These are phyloP conservation scores for Triplophysa rosa DNA, from an alignment of 2,113 vertebrate species.

Conservation along the genomic window DNA sequence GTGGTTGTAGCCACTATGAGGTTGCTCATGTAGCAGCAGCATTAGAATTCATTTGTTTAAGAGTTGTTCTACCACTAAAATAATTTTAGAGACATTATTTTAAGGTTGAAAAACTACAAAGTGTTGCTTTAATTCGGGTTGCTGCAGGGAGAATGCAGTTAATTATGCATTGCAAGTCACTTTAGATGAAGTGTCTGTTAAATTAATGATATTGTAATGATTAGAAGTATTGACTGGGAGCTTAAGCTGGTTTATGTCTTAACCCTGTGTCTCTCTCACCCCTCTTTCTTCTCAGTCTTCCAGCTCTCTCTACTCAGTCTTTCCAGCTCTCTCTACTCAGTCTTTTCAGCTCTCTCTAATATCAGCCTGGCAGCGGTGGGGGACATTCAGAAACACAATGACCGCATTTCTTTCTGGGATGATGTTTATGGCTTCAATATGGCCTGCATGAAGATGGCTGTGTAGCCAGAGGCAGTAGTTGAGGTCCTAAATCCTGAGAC, in stretches of 20 bases:
- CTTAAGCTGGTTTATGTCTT: background rate
- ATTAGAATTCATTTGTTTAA: too few relatives aligned
- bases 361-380: slow-evolving; percentile 85
- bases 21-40: too few relatives aligned
- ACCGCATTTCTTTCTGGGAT: slow-evolving; percentile 90
- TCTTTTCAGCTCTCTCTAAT: slow-evolving; percentile 91
- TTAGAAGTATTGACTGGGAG: slow-evolving; percentile 2
- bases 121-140: background rate
- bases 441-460: slow-evolving; percentile 92
- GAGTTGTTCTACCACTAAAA: too few relatives aligned
- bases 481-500: slow-evolving; percentile 82
- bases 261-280: background rate
- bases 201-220: slow-evolving; percentile 4
- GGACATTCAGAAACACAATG: slow-evolving; percentile 76
- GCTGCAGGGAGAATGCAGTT: too few relatives aligned
- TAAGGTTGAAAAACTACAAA: too few relatives aligned
- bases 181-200: background rate
- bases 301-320: slow-evolving; percentile 90
- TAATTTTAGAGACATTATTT: too few relatives aligned
- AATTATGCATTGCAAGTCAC: background rate
- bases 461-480: slow-evolving; percentile 86
- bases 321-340: slow-evolving; percentile 71
- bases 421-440: slow-evolving; percentile 94
- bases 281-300: slow-evolving; percentile 78
- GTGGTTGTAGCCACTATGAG: too few relatives aligned